Percentiles rank a stretch among this genome's conserved stretches.
These are phyloP conservation scores for Ricordea florida DNA, from an alignment of 92 coral and sea anemone genomes.

Conservation along the genomic window DNA sequence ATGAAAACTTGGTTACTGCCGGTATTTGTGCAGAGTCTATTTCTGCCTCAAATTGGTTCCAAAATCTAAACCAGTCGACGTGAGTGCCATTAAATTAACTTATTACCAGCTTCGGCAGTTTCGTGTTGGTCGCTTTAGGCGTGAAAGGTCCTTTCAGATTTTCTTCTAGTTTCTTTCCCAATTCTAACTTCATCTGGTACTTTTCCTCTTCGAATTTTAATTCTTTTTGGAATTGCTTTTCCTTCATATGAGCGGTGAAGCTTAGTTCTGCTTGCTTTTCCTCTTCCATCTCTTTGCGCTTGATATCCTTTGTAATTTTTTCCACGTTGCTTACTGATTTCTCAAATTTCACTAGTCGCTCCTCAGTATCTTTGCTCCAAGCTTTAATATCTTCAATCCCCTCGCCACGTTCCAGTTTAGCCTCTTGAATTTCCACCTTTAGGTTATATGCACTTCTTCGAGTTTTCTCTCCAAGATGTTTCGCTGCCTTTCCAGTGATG, in stretches of 20 bases:
- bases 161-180: neutral
- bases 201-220: slow-evolving; percentile 28
- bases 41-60: slow-evolving; percentile 58
- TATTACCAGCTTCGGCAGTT: too few relatives aligned
- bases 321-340: neutral
- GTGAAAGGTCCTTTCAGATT: neutral
- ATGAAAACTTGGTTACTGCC: slow-evolving; percentile 56
- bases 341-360: neutral
- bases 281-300: slow-evolving; percentile 6
- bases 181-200: slow-evolving; percentile 6
- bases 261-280: slow-evolving; percentile 8
- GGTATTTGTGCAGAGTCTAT: slow-evolving; percentile 43
- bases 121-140: slow-evolving; percentile 7
- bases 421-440: slow-evolving; percentile 18
- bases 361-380: slow-evolving; percentile 8
- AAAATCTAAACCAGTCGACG: slow-evolving; percentile 57
- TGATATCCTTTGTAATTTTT: neutral
- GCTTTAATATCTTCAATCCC: neutral
- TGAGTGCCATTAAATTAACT: too few relatives aligned
- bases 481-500: slow-evolving; percentile 8
- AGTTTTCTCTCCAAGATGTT: slow-evolving; percentile 9
- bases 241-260: slow-evolving; percentile 13
- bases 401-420: neutral
- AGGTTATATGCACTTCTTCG: slow-evolving; percentile 23
- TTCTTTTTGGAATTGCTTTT: slow-evolving; percentile 12